These are phyloP conservation scores for Drosophila melanogaster DNA, from an alignment of 1,140 invertebrate genomes.

Conservation along the genomic window Release_6_plus_ISO1_MT NT_033777.3:11439501-11440000, in stretches of 20 bases:
- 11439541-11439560: conserved; percentile 44
- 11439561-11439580: conserved; percentile 74
- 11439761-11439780: conserved; percentile 1
- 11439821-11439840: conserved; percentile 27
- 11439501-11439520: neutral
- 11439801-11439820: conserved; percentile 65
- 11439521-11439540: conserved; percentile 19
- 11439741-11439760: conserved; percentile 17
- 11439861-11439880: neutral
- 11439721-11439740: conserved; percentile 35
- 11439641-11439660: conserved; percentile 55
- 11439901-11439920: conserved; percentile 90
- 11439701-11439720: conserved; percentile 68
- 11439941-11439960: conserved; percentile 90
- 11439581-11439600: conserved; percentile 23
- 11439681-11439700: conserved; percentile 46
- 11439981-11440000: conserved; percentile 91
- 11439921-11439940: conserved; percentile 91
- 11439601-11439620: conserved; percentile 13
- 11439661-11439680: conserved; percentile 51
- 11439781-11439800: conserved; percentile 1
- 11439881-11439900: conserved; percentile 87
- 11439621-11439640: conserved; percentile 51
- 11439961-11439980: conserved; percentile 91
- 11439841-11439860: neutral